A percentile compares a stretch with the other conserved stretches of the same genome.
Conservation (phyloP, 2,113 vertebrate genomes). For the Pithys albifrons region DNA sequence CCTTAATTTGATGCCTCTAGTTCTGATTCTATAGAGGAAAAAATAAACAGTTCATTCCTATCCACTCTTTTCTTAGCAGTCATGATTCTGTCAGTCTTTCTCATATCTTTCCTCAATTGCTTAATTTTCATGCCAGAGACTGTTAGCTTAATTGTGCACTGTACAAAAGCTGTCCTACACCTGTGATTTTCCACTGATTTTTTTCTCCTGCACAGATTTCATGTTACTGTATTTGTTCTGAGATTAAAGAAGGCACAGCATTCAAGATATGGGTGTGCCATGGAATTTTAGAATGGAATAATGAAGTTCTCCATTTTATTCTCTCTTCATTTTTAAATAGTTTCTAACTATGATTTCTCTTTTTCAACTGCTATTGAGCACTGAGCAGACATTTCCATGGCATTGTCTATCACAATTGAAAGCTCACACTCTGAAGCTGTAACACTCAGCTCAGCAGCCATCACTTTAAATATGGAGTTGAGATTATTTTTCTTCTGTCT, state of each 20-base stretch:
- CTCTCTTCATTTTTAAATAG: background rate
- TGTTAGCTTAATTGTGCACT: background rate
- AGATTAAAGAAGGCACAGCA: background rate
- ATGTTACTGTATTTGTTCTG: background rate
- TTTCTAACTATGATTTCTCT: background rate
- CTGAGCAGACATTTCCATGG: background rate
- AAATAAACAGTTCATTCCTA: background rate
- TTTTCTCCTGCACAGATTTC: background rate
- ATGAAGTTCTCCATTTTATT: background rate
- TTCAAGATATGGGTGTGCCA: background rate
- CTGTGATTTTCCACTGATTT: background rate
- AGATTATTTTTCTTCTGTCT: constrained; percentile 27
- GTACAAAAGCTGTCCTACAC: background rate
- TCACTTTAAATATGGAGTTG: background rate
- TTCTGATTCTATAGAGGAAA: background rate
- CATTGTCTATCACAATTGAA: background rate
- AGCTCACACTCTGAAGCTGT: background rate
- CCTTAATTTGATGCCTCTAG: background rate
- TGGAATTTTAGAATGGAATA: background rate
- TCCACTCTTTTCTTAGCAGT: background rate
- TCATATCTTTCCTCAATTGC: background rate
- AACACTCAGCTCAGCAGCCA: background rate
- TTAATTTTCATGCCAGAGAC: background rate
- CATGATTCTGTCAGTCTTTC: background rate
- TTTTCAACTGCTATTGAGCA: background rate